Conservation (phyloP, 2,797 vertebrate genomes). For the Lacerta bilineata region DNA sequence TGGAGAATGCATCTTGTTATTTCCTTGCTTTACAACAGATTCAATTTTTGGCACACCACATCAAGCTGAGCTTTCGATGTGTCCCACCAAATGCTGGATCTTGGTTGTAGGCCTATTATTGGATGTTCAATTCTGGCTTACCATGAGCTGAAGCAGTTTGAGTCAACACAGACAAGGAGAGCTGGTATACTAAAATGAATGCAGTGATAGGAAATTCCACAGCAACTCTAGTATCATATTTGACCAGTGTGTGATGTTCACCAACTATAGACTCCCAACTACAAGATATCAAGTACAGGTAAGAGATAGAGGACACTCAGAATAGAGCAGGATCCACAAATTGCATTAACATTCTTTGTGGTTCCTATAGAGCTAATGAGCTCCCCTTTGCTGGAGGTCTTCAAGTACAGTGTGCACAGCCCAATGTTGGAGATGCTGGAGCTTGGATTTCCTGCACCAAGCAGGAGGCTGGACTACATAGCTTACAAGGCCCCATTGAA, state of each 20-base stretch:
- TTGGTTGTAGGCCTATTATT: too few species aligned
- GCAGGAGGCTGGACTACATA: too few species aligned
- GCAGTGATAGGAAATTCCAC: neutral
- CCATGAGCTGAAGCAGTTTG: too few species aligned
- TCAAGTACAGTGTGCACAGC: too few species aligned
- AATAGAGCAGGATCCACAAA: neutral
- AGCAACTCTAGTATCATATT: neutral
- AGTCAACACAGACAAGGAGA: neutral
- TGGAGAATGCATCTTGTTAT: too few species aligned
- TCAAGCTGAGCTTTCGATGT: neutral
- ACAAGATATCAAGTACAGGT: neutral
- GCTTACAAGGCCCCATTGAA: too few species aligned
- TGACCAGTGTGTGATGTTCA: neutral
- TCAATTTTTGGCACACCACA: neutral
- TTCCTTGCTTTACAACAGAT: neutral
- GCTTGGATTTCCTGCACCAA: too few species aligned
- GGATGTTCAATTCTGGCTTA: neutral
- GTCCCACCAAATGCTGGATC: neutral
- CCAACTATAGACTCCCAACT: neutral
- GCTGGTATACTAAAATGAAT: neutral
- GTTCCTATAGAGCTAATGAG: neutral
- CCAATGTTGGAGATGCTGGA: too few species aligned
- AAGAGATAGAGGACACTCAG: neutral
- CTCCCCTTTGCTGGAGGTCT: too few species aligned
- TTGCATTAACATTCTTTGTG: neutral